Base-by-base conservation (phyloP, 2,797 vertebrate genomes). In the Argyrosomus regius region DNA sequence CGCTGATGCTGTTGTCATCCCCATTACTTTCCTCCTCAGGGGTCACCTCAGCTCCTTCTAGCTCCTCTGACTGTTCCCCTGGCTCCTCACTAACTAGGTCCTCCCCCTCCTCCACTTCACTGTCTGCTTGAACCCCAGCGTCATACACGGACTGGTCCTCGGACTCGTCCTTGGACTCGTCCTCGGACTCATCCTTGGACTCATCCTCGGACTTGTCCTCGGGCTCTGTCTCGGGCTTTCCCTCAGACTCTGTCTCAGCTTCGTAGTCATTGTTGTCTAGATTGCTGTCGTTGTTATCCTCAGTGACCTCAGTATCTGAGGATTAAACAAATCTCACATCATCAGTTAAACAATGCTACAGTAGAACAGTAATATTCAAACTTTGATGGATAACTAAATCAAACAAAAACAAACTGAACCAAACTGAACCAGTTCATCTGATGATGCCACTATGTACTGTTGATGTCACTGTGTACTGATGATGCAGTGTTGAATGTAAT, bases 301-400 rank as follows among this genome's bases (percentile, higher is more conserved):
- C 48, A 50, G 8, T 9, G 35, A 39, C 46, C 0, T 67, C 1
- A 16, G n/a, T 28, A 13, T 61, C 82, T 81, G 52, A 17, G 6
- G 35, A 63, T 73, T 41, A 24, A 16, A 84, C 22, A 70, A 6
- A 22, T 52, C 52, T 8, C 10, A 61, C 49, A 41, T 10, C 3
- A 41, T 68, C 5, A 61, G 24, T 48, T 39, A 39, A 39, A 39
- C 35, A 39, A 39, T 39, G 53, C 45, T 46, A 16, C 45, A 46
- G 35, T 39, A 39, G 35, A 39, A 39, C 35, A 39, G 9, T 39
- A 39, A 9, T 39, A 39, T 39, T 54, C 10, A 35, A 22, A n/a
- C 58, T 41, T 22, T 61, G 39, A 22, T 43, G 57, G 12, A 24
- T 13, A 14, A 13, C n/a, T 39, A 9, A 39, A 39, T 9, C 35